A percentile compares a stretch with the other conserved stretches of the same genome.
phyloP scores from a whole-genome alignment of 2,113 vertebrate species.

The Lontra canadensis region DNA sequence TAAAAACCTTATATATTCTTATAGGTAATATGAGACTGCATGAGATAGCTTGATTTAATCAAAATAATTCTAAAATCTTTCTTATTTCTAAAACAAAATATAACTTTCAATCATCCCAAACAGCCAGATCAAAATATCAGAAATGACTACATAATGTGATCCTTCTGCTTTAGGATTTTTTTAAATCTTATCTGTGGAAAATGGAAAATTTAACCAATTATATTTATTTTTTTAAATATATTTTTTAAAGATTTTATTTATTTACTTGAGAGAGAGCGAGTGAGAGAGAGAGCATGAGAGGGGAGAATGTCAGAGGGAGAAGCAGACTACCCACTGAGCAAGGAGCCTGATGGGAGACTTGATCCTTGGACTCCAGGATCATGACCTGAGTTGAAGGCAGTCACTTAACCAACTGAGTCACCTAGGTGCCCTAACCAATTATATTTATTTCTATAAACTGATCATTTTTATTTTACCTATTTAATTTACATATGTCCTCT shows the following conservation, averaged over 20 bases:
- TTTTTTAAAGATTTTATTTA: too few species aligned
- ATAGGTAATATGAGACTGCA: neutral
- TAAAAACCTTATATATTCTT: neutral
- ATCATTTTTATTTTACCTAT: neutral
- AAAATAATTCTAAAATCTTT: conserved; percentile 3
- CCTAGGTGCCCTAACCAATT: neutral
- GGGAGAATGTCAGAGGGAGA: too few species aligned
- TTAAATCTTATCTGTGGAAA: neutral
- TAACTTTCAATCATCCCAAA: neutral
- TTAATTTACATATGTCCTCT: neutral
- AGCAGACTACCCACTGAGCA: too few species aligned
- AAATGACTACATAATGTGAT: neutral
- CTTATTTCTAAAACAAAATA: neutral
- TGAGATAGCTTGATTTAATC: neutral
- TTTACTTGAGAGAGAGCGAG: too few species aligned
- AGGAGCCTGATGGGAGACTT: too few species aligned
- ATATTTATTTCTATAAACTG: conserved; percentile 25
- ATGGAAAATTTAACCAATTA: neutral
- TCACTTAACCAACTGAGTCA: too few species aligned
- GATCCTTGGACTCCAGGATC: too few species aligned
- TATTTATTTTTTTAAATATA: conserved; percentile 7
- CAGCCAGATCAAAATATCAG: neutral
- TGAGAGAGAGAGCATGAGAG: too few species aligned
- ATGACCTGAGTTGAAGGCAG: too few species aligned
- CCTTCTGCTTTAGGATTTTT: neutral